Evolutionary conservation across 2,888 invertebrate genomes (phyloP).

Genomic region (Hymenopus coronatus): DNA sequence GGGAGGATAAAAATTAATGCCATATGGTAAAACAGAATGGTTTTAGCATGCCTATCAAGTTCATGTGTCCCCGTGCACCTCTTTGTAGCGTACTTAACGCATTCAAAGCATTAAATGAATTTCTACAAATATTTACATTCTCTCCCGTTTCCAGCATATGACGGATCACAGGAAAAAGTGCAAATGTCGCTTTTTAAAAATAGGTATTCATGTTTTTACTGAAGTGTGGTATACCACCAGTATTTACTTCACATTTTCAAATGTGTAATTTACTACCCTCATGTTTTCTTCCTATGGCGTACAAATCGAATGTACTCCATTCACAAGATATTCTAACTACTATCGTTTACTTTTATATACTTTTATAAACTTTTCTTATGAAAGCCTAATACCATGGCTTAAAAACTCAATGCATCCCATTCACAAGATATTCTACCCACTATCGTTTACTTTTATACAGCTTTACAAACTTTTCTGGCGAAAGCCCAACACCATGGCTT

Average conservation of each 20-base stretch:
- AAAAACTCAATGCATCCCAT: too few species aligned
- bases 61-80: not conserved
- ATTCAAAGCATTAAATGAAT: not conserved
- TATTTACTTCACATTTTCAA: not conserved
- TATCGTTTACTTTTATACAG: too few species aligned
- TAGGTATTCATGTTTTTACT: too few species aligned
- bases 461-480: too few species aligned
- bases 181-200: not conserved
- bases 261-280: not conserved
- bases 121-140: not conserved
- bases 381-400: too few species aligned
- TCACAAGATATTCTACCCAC: too few species aligned
- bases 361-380: too few species aligned
- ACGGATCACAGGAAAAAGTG: not conserved
- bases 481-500: too few species aligned
- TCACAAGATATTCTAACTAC: too few species aligned
- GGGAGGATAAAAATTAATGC: not conserved
- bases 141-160: not conserved
- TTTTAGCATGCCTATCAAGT: not conserved
- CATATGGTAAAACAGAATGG: not conserved
- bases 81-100: not conserved
- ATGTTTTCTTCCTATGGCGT: too few species aligned
- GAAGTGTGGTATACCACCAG: not conserved
- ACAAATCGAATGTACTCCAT: too few species aligned
- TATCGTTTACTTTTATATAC: too few species aligned